A percentile compares a stretch with the other conserved stretches of the same genome.
phyloP scores from a whole-genome alignment of 2,888 invertebrate species.

The Orchesella flavescens region DNA sequence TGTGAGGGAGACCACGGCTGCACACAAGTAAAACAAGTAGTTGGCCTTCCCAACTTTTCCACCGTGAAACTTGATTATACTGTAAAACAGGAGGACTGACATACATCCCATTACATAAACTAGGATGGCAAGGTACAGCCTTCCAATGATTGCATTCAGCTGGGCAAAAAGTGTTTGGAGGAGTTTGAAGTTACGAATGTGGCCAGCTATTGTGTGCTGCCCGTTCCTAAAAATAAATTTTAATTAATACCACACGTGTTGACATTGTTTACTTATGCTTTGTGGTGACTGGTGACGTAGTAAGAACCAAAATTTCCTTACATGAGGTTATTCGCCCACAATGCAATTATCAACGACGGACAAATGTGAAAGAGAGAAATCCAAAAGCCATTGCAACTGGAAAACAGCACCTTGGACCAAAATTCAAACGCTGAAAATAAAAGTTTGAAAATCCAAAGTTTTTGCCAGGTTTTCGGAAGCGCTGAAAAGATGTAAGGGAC shows the following conservation, averaged over 20 bases:
- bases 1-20: not conserved
- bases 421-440: conserved; percentile 28
- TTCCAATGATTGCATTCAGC: conserved; percentile 17
- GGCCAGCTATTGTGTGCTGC: not conserved
- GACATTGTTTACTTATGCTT: not conserved
- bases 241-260: not conserved
- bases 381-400: not conserved
- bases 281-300: no score
- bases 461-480: conserved; percentile 3
- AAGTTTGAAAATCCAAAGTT: not conserved
- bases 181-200: conserved; percentile 14
- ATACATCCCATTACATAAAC: not conserved
- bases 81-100: conserved; percentile 6
- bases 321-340: conserved; percentile 38
- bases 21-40: conserved; percentile 15
- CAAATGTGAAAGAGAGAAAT: conserved; percentile 14
- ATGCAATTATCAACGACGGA: conserved; percentile 15
- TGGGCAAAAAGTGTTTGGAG: conserved; percentile 16
- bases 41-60: conserved; percentile 18
- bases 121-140: not conserved
- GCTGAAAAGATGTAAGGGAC: conserved; percentile 15
- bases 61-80: conserved; percentile 28
- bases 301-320: not conserved
- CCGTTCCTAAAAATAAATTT: not conserved
- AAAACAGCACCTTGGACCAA: conserved; percentile 29